Evolutionary conservation across 2,113 vertebrate species (phyloP), one percentile per base, ranked within the genome.

Genomic region (Ochotona curzoniae): DNA sequence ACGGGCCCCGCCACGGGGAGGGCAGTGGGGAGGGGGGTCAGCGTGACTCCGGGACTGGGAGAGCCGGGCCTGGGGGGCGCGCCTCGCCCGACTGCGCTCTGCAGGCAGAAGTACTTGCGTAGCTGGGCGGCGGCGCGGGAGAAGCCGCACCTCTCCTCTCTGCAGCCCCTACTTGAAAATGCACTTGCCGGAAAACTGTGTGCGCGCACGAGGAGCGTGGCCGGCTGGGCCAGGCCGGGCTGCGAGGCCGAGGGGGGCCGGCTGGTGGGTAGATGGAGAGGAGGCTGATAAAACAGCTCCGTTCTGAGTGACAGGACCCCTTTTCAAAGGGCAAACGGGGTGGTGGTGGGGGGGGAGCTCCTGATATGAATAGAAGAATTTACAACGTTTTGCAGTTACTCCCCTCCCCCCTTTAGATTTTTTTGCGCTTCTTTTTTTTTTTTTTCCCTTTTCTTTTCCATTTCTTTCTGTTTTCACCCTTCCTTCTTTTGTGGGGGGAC

Each of bases 241-340:
- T 38, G 95, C 69, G 70, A 74, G 87, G 93, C 83, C 26, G 75
- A 83, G 94, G 76, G 75, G 32, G 91, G 89, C 82, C 81, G 81
- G 89, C 92, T 79, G 35, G 44, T 10, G 97, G 73, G 49, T 91
- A 73, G 92, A 75, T 89, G 91, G 84, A 83, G 91, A 93, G 93
- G 96, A 94, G 93, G 97, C 87, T 92, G 95, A 96, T 97, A 97
- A 96, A 98, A 97, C 80, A 92, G 97, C 97, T 97, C 97, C 96
- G 97, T 96, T 96, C 98, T 98, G 98, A 99, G 97, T 98, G 98
- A 98, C 98, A 98, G 98, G 98, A 97, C 97, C 98, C 90, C 97
- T 97, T 98, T 98, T 98, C 98, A 98, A 98, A 98, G 98, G 97
- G 97, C 97, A 97, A 83, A 95, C 96, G 1, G 47, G 35, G 47